Conservation (phyloP, 2,888 invertebrate genomes). For the Rugalucina vietnamica region DNA sequence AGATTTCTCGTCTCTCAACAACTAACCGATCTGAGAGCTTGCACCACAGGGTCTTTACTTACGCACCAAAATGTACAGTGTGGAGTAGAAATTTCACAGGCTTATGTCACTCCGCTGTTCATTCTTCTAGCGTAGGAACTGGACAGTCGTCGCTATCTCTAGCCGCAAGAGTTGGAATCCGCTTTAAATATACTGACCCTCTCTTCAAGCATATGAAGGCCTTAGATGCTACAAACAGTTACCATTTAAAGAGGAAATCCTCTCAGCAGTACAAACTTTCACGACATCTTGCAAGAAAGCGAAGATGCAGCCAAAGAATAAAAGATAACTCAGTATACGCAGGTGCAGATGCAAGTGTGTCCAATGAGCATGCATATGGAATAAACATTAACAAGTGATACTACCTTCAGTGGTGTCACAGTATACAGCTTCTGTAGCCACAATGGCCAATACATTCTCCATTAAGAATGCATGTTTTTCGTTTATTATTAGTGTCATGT, state of each 20-base stretch:
- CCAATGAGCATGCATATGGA: not conserved
- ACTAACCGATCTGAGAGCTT: not conserved
- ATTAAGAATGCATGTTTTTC: too few relatives aligned
- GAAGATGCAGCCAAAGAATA: not conserved
- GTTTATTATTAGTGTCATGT: too few relatives aligned
- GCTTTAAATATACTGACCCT: not conserved
- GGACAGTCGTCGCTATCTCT: constrained; percentile 14
- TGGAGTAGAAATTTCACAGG: constrained; percentile 17
- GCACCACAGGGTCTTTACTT: constrained; percentile 8
- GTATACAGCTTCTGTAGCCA: too few relatives aligned
- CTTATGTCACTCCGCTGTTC: constrained; percentile 11
- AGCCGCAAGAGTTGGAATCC: not conserved
- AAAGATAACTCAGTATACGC: not conserved
- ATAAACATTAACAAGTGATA: constrained; percentile 1
- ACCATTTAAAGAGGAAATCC: not conserved
- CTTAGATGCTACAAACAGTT: not conserved
- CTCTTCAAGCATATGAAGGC: not conserved
- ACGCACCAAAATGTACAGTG: constrained; percentile 33
- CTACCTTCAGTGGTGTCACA: too few relatives aligned
- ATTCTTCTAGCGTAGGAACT: constrained; percentile 12
- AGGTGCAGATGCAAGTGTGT: not conserved
- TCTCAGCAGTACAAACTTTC: not conserved
- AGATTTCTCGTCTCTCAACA: too few relatives aligned
- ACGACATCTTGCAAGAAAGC: not conserved
- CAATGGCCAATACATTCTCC: too few relatives aligned